Percentiles rank a stretch among this genome's conserved stretches.
Conservation (phyloP, 2,113 vertebrate genomes). For the Nannospalax galili region DNA sequence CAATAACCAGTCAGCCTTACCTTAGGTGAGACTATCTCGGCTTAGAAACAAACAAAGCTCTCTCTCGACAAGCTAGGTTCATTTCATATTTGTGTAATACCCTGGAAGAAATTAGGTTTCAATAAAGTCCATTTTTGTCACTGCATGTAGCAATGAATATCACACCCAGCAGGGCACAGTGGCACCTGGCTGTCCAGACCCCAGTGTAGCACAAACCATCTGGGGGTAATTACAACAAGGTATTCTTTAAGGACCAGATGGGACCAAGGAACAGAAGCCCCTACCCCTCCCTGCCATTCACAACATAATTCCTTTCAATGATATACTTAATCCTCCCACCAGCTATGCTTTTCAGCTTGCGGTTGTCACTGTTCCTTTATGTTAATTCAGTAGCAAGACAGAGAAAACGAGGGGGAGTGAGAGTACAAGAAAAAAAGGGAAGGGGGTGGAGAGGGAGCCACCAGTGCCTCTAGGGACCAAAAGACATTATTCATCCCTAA, state of each 20-base stretch:
- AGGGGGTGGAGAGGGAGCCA: slow-evolving; percentile 76
- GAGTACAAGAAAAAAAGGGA: slow-evolving; percentile 75
- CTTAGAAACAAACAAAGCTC: slow-evolving; percentile 80
- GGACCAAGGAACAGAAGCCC: slow-evolving; percentile 91
- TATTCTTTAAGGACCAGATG: slow-evolving; percentile 99
- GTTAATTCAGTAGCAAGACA: slow-evolving; percentile 92
- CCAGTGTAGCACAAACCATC: slow-evolving; percentile 95
- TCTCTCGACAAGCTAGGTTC: slow-evolving; percentile 82
- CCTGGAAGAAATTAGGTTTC: slow-evolving; percentile 92
- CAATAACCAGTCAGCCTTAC: slow-evolving; percentile 83
- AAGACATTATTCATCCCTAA: slow-evolving; percentile 96
- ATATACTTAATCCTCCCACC: slow-evolving; percentile 99
- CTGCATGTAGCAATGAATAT: slow-evolving; percentile 93
- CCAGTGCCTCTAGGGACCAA: slow-evolving; percentile 90
- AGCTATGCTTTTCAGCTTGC: slow-evolving; percentile 96
- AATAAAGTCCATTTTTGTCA: slow-evolving; percentile 92
- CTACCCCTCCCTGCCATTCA: slow-evolving; percentile 96
- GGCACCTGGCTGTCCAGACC: slow-evolving; percentile 98
- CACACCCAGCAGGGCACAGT: slow-evolving; percentile 94
- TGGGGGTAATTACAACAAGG: slow-evolving; percentile 99
- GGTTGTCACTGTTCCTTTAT: slow-evolving; percentile 97
- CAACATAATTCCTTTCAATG: slow-evolving; percentile 99
- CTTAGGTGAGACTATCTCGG: slow-evolving; percentile 82
- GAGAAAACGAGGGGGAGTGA: slow-evolving; percentile 74
- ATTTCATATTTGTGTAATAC: slow-evolving; percentile 92